A percentile compares a stretch with the other conserved stretches of the same genome.
These are phyloP conservation scores for Melieria picta DNA, from an alignment of 2,888 invertebrate genomes.

Conservation along the genomic window DNA sequence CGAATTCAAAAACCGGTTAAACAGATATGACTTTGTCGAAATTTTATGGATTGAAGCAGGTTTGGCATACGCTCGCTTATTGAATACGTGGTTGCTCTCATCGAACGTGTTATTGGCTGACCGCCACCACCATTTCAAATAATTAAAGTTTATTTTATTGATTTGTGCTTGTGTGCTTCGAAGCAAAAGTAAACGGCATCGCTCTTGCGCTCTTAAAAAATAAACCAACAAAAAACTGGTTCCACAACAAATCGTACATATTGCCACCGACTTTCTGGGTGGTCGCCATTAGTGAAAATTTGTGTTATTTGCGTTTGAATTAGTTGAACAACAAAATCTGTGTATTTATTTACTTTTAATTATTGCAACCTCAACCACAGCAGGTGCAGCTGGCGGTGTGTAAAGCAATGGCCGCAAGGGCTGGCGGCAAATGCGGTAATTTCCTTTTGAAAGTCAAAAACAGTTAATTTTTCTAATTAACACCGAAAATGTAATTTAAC, in stretches of 20 bases:
- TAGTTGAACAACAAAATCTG: conserved; percentile 56
- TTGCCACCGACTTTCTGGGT: conserved; percentile 31
- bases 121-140: too few relatives aligned
- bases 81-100: too few relatives aligned
- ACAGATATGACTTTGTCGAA: too few relatives aligned
- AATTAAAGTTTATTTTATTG: too few relatives aligned
- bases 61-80: too few relatives aligned
- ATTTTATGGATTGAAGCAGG: too few relatives aligned
- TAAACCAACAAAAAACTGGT: background rate
- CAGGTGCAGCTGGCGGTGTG: conserved; percentile 13
- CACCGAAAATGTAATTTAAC: conserved; percentile 55
- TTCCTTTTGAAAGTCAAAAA: conserved; percentile 42
- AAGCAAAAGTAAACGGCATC: too few relatives aligned
- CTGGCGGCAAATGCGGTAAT: conserved; percentile 35
- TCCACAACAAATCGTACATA: conserved; percentile 5
- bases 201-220: too few relatives aligned
- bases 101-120: too few relatives aligned
- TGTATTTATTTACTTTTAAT: conserved; percentile 58
- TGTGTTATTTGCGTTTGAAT: conserved; percentile 58
- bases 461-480: conserved; percentile 55
- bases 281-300: conserved; percentile 54
- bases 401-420: background rate
- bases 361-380: conserved; percentile 43
- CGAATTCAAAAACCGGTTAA: too few relatives aligned
- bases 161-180: too few relatives aligned